Percentiles rank a stretch among this genome's conserved stretches.
phyloP scores from a whole-genome alignment of 2,113 vertebrate species.

The Pyxicephalus adspersus region DNA sequence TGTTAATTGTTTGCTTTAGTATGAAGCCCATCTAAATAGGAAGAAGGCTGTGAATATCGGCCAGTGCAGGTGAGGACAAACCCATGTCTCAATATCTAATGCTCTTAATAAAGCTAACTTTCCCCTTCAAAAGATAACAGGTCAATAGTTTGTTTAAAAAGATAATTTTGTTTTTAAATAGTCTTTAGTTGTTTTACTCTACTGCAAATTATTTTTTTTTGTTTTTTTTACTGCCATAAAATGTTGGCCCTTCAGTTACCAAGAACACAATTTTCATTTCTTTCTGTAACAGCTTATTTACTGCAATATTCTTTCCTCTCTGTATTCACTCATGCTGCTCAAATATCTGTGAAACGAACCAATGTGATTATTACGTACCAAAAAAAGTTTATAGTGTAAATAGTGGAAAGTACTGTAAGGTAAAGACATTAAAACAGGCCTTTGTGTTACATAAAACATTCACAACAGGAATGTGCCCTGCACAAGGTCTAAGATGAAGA shows the following conservation, averaged over 20 bases:
- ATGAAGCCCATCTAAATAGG: too few species aligned
- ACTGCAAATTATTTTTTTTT: background rate
- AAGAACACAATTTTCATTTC: background rate
- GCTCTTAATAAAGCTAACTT: too few species aligned
- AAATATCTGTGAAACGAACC: slow-evolving; percentile 55
- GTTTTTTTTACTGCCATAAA: background rate
- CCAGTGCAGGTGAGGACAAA: too few species aligned
- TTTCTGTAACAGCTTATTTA: slow-evolving; percentile 47
- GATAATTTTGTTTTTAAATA: too few species aligned
- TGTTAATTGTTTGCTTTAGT: too few species aligned
- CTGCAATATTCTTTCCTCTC: slow-evolving; percentile 36
- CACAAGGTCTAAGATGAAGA: slow-evolving; percentile 5
- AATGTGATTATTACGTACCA: slow-evolving; percentile 6
- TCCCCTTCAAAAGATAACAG: too few species aligned
- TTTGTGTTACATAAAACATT: slow-evolving; percentile 21
- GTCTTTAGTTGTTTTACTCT: too few species aligned
- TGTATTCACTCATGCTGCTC: slow-evolving; percentile 60
- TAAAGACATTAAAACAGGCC: slow-evolving; percentile 29
- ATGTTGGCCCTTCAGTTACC: too few species aligned
- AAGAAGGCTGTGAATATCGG: too few species aligned
- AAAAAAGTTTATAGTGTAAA: background rate
- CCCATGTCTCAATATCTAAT: too few species aligned
- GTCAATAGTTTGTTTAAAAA: too few species aligned
- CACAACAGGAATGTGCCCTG: slow-evolving; percentile 39
- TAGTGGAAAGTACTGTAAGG: slow-evolving; percentile 15